Conservation (phyloP, 1,140 invertebrate species). For the Apis laboriosa region DNA sequence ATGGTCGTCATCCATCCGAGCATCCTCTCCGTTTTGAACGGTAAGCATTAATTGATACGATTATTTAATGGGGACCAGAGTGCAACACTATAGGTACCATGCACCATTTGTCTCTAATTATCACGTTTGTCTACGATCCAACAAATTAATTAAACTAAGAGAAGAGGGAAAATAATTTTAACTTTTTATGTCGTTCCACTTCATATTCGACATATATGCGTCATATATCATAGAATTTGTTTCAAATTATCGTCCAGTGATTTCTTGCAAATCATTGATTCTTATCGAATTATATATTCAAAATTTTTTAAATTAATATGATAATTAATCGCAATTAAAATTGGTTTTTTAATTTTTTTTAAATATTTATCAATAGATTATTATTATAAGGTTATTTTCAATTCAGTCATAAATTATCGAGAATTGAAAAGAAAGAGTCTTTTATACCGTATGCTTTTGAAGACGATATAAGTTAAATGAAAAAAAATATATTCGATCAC, state of each 20-base stretch:
- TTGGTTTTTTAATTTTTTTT: neutral
- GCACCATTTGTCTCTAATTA: conserved; percentile 37
- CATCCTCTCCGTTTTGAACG: conserved; percentile 9
- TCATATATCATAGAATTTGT: conserved; percentile 19
- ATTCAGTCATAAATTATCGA: neutral
- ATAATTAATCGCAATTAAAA: too few species aligned
- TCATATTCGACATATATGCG: neutral
- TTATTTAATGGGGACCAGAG: neutral
- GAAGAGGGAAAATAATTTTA: conserved; percentile 39
- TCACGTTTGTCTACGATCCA: neutral
- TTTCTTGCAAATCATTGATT: neutral
- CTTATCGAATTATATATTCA: neutral
- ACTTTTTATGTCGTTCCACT: conserved; percentile 47
- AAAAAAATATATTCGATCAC: conserved; percentile 3
- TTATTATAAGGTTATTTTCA: too few species aligned
- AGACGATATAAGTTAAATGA: neutral
- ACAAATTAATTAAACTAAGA: conserved; percentile 33
- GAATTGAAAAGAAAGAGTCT: neutral
- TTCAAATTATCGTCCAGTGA: neutral
- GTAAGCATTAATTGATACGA: conserved; percentile 29
- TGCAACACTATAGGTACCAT: neutral
- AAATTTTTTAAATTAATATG: too few species aligned
- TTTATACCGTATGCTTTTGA: neutral
- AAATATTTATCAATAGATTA: neutral
- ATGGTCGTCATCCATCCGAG: neutral